Evolutionary conservation across 2,113 vertebrate species (phyloP), one percentile per base, ranked within the genome.

Genomic region (Glaucidium brasilianum): DNA sequence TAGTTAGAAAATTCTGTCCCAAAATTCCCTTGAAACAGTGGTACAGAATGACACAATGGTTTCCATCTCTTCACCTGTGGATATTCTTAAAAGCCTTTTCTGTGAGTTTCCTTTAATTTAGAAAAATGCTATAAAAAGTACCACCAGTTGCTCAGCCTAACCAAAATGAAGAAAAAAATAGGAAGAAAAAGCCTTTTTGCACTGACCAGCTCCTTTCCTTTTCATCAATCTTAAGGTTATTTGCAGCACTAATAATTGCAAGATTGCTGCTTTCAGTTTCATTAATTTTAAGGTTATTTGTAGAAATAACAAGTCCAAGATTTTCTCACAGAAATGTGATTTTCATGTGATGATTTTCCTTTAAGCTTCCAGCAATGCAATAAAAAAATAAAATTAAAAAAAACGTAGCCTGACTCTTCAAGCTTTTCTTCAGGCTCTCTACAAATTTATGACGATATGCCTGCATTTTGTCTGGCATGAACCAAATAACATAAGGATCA

Each of bases 21-120:
- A 20, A 91, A 87, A 92, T 66, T 91, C 86, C 80, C 69, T 91
- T 73, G 47, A 74, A 96, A 80, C 37, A 12, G n/a, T 32, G 32
- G 25, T 21, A 63, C 34, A 77, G 88, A 45, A 75, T 92, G 73
- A 94, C 74, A 80, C 5, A 21, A 88, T 55, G 43, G 30, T 71
- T 94, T 89, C 90, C 16, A 7, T 75, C 88, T 92, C 68, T 63
- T 92, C 78, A 90, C 78, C 85, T 93, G 45, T 63, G 63, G 71
- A 71, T 93, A 73, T 56, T 88, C 87, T 85, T 92, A 77, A 93
- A 91, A 94, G 88, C 35, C 52, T 88, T 77, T 94, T 63, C 63
- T 63, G 7, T 15, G 35, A 76, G 14, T 56, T 92, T 88, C 56
- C 88, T 80, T 88, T 93, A 74, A 73, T 75, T 63, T 2, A 86